A percentile compares a stretch with the other conserved stretches of the same genome.
These are phyloP conservation scores for Enteromius paludinosus DNA, from an alignment of 2,797 vertebrate species.

Conservation along the genomic window DNA sequence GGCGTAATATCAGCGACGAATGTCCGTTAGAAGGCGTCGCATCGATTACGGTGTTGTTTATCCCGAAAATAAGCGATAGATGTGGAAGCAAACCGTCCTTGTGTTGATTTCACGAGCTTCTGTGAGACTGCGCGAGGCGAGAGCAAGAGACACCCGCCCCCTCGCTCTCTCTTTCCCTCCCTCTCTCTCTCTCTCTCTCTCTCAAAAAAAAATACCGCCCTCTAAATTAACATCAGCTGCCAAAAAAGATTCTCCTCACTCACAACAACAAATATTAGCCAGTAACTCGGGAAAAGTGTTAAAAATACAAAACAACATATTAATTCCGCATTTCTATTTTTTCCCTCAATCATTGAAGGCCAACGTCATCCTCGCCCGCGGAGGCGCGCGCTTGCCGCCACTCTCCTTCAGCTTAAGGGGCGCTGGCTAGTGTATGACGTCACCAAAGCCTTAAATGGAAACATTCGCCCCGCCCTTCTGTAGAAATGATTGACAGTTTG, in stretches of 20 bases:
- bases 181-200: not conserved
- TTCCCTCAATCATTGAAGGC: not conserved
- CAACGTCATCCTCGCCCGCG: slow-evolving; percentile 65
- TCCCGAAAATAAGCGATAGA: slow-evolving; percentile 10
- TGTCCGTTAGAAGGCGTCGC: slow-evolving; percentile 11
- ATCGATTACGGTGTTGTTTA: slow-evolving; percentile 27
- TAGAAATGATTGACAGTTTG: slow-evolving; percentile 6
- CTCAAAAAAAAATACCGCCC: slow-evolving; percentile 6
- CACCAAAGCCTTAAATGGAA: slow-evolving; percentile 59
- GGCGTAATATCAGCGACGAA: not conserved
- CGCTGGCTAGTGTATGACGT: slow-evolving; percentile 76
- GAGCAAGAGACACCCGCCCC: slow-evolving; percentile 35
- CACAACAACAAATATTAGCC: not conserved
- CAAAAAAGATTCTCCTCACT: not conserved
- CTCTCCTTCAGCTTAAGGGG: slow-evolving; percentile 66
- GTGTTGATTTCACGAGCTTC: slow-evolving; percentile 21
- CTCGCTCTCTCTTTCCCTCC: not conserved
- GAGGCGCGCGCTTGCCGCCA: slow-evolving; percentile 62
- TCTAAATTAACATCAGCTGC: slow-evolving; percentile 1
- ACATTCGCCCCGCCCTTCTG: slow-evolving; percentile 21
- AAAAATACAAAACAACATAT: not conserved
- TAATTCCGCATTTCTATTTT: not conserved
- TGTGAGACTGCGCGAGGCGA: slow-evolving; percentile 24
- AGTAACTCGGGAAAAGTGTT: not conserved
- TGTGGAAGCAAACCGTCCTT: slow-evolving; percentile 10